A percentile compares a stretch with the other conserved stretches of the same genome.
Evolutionary conservation across 2,113 vertebrate species (phyloP).

Genomic region (Triplophysa siluroides): DNA sequence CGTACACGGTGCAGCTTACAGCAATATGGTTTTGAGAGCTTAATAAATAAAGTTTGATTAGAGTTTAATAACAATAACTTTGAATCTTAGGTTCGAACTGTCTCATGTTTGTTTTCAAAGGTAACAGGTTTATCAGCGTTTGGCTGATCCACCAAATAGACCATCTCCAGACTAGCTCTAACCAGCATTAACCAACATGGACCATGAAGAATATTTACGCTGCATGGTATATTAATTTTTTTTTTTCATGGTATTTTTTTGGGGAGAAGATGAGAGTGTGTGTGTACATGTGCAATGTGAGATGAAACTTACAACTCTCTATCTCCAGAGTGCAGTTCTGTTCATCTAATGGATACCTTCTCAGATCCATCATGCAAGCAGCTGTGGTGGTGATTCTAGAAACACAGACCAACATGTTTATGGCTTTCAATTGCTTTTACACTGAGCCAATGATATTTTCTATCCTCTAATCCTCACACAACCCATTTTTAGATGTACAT

Average conservation of each 20-base stretch:
- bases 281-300: constrained; percentile 10
- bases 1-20: neutral
- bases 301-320: constrained; percentile 91
- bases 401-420: constrained; percentile 19
- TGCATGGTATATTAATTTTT: neutral
- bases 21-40: neutral
- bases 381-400: constrained; percentile 96
- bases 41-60: neutral
- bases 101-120: no score
- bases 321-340: constrained; percentile 98
- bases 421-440: neutral
- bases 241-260: neutral
- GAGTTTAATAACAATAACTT: no score
- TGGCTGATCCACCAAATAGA: no score
- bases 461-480: no score
- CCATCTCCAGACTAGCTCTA: no score
- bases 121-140: no score
- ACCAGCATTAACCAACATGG: constrained; percentile 25
- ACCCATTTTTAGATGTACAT: no score
- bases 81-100: no score
- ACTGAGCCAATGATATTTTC: no score
- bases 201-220: neutral
- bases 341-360: constrained; percentile 92
- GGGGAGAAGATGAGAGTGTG: neutral
- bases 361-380: constrained; percentile 99